Evolutionary conservation across 2,113 vertebrate species (phyloP), one percentile per base, ranked within the genome.

Genomic region (Catharus fuscescens): DNA sequence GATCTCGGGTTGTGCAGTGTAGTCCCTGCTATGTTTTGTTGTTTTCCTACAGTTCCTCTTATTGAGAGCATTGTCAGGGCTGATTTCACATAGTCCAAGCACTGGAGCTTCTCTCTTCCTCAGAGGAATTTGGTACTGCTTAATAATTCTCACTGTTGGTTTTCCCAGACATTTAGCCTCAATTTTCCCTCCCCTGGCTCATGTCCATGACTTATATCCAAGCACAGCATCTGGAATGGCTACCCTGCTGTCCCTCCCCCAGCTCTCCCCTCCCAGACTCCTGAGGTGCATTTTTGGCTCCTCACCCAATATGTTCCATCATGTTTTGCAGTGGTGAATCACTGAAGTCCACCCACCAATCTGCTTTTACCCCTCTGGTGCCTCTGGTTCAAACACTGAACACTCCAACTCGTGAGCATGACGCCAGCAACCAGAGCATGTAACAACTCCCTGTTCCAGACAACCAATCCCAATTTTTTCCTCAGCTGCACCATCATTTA

Each of bases 91-190:
- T 56, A 62, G 48, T 86, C 71, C 40, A 18, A 67, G 88, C 53
- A 18, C 36, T 71, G 72, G 56, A 92, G 56, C 79, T 56, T 71
- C 67, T 88, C 29, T 67, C 24, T 81, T 92, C 82, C 88, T 96
- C 72, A 64, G 65, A 81, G 92, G 88, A 60, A 56, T 93, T 71
- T 59, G 50, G 40, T 79, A 18, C 69, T 74, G 67, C 96, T 95
- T 93, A 74, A 56, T 92, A 88, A 90, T 92, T 90, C 86, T 93
- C 72, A 57, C 80, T 81, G 26, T 84, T 2, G 1, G 5, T 94
- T 95, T 90, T 88, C 86, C 64, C 76, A 88, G 88, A 53, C 18
- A 1, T 90, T 95, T 93, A 93, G 80, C 82, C 44, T 88, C 19
- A 64, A 74, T 94, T 73, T 95, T 67, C 61, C 48, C 31, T 90